Evolutionary conservation across 2,797 vertebrate genomes (phyloP).

Genomic region (Ataeniobius toweri): DNA sequence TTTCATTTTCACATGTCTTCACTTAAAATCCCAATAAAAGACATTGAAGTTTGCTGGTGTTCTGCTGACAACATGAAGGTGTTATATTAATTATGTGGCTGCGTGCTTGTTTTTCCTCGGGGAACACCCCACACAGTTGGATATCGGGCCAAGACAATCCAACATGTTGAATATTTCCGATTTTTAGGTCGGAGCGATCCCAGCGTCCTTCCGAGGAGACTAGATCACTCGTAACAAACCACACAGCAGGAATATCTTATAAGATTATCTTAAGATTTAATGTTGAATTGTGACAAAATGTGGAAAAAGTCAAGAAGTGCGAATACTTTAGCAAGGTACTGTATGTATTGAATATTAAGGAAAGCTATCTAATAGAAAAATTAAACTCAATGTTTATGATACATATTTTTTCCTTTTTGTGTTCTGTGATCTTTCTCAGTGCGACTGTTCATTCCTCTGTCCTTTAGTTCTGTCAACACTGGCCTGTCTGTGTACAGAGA

Average conservation of each 20-base stretch:
- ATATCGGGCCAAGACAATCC: too few relatives aligned
- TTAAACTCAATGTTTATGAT: neutral
- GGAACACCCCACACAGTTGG: too few relatives aligned
- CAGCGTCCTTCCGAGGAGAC: too few relatives aligned
- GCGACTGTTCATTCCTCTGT: neutral
- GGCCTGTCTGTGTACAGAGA: constrained; percentile 86
- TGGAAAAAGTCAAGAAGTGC: neutral
- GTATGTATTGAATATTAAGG: neutral
- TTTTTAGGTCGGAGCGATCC: too few relatives aligned
- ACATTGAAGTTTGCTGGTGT: too few relatives aligned
- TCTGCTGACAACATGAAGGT: too few relatives aligned
- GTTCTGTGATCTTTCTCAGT: neutral
- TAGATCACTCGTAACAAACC: too few relatives aligned
- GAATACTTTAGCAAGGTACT: neutral
- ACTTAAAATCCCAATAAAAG: too few relatives aligned
- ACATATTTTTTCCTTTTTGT: neutral
- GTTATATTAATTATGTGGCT: neutral
- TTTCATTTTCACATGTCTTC: neutral
- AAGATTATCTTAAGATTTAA: neutral
- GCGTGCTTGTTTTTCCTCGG: too few relatives aligned
- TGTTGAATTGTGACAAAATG: neutral
- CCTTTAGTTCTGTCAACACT: constrained; percentile 83
- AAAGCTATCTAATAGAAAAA: neutral
- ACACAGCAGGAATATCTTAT: too few relatives aligned
- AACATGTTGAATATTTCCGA: too few relatives aligned